phyloP scores from a whole-genome alignment of 2,113 vertebrate species.

The Callocephalon fimbriatum region DNA sequence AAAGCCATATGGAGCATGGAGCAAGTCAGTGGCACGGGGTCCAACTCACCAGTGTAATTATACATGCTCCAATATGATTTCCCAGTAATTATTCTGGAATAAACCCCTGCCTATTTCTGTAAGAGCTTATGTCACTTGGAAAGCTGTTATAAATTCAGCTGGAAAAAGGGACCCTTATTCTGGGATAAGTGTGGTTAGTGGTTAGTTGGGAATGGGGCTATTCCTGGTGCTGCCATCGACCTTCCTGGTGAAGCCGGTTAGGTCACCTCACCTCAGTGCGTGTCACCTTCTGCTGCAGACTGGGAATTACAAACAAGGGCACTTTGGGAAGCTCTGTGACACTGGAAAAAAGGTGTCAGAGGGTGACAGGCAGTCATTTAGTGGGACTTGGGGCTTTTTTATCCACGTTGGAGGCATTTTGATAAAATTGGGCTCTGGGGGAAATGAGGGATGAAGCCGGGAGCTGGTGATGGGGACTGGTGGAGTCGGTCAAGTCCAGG shows the following conservation, averaged over 20 bases:
- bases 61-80: not conserved
- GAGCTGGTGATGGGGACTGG: not conserved
- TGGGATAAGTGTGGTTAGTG: constrained; percentile 66
- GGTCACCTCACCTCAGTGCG: constrained; percentile 37
- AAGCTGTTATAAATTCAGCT: constrained; percentile 56
- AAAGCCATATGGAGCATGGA: not conserved
- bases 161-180: constrained; percentile 71
- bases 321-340: not conserved
- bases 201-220: constrained; percentile 57
- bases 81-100: constrained; percentile 61
- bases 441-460: not conserved
- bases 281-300: constrained; percentile 55
- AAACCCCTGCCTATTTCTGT: constrained; percentile 63
- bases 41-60: not conserved
- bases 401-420: not conserved
- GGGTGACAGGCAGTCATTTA: not conserved
- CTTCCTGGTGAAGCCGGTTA: not conserved
- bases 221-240: constrained; percentile 61
- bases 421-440: not conserved
- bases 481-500: not conserved
- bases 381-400: not conserved
- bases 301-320: constrained; percentile 4
- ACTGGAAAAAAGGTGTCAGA: constrained; percentile 49
- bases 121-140: constrained; percentile 63
- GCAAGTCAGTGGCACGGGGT: not conserved